These are phyloP conservation scores for Mormyrus iriodes DNA, from an alignment of 2,113 vertebrate species.

Conservation along the genomic window DNA sequence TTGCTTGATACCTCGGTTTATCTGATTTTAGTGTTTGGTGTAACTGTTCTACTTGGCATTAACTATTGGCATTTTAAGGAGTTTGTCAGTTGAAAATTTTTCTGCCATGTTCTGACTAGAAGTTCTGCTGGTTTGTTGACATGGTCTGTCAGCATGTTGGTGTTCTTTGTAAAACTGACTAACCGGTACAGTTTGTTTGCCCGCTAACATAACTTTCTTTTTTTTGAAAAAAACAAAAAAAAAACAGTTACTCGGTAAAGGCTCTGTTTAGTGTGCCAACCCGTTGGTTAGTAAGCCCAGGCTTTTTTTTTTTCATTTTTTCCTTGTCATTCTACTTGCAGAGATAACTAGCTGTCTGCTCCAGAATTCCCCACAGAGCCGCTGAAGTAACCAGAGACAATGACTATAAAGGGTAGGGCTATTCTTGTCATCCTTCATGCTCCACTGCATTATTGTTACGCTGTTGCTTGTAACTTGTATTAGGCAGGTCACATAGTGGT, in stretches of 20 bases:
- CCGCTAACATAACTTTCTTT: neutral
- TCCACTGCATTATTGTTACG: neutral
- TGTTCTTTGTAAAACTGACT: neutral
- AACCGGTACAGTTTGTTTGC: neutral
- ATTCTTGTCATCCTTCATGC: conserved; percentile 8
- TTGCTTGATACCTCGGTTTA: neutral
- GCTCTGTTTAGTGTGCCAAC: neutral
- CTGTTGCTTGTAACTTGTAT: neutral
- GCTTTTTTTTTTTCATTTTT: neutral
- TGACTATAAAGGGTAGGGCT: neutral
- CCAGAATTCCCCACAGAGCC: conserved; percentile 5
- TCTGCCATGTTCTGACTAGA: neutral
- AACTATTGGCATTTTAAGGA: neutral
- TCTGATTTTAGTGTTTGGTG: neutral
- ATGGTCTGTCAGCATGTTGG: neutral
- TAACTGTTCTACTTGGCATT: neutral
- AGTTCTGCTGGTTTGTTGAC: neutral
- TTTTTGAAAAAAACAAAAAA: too few species aligned
- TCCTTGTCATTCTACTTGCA: conserved; percentile 1
- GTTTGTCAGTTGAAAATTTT: neutral
- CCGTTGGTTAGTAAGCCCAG: neutral
- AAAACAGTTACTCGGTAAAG: neutral
- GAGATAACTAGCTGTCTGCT: neutral
- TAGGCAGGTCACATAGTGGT: neutral
- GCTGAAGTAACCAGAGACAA: conserved; percentile 3